Evolutionary conservation across 53 echinoderm and acorn worm genomes (phyloP).

Genomic region (Echinometra lucunter): DNA sequence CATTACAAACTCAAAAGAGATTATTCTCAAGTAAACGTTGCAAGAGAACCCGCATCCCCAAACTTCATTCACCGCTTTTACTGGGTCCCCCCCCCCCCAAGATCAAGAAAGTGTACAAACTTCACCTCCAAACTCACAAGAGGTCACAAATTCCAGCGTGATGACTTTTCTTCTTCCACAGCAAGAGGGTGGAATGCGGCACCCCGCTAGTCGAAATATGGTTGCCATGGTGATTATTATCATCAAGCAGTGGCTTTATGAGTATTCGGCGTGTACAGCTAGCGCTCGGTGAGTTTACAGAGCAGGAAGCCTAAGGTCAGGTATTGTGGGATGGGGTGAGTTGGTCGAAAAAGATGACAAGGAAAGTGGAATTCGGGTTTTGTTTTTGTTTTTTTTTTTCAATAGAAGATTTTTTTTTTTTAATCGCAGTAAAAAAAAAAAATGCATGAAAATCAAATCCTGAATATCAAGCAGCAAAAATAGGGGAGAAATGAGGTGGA

Average conservation of each 20-base stretch:
- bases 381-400: no score
- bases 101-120: neutral
- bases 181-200: conserved; percentile 27
- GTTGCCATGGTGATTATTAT: conserved; percentile 44
- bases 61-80: neutral
- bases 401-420: no score
- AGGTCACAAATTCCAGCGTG: conserved; percentile 46
- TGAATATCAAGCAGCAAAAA: neutral
- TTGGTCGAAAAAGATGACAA: neutral
- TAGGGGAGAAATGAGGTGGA: neutral
- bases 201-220: conserved; percentile 23
- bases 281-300: neutral
- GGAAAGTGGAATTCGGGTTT: neutral
- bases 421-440: no score
- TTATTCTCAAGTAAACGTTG: neutral
- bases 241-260: conserved; percentile 17
- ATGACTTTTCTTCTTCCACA: conserved; percentile 3
- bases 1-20: no score
- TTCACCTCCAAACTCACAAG: conserved; percentile 19
- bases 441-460: no score
- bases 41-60: neutral
- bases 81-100: neutral
- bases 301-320: neutral
- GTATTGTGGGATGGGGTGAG: neutral
- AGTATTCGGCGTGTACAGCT: neutral